phyloP scores from a whole-genome alignment of 2,113 vertebrate genomes.

The Xiphorhynchus elegans region DNA sequence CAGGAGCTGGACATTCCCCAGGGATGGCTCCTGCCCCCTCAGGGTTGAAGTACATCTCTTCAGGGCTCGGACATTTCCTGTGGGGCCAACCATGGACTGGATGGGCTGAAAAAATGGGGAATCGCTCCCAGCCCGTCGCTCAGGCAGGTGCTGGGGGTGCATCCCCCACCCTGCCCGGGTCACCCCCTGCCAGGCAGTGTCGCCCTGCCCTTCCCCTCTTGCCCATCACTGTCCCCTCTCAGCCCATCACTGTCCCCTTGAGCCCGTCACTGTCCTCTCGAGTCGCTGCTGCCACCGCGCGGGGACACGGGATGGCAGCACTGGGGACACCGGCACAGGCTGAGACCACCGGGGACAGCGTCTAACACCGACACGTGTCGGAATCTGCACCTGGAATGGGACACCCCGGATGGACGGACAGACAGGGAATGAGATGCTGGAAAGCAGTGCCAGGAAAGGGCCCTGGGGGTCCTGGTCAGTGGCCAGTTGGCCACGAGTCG shows the following conservation, averaged over 20 bases:
- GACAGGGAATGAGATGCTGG: background rate
- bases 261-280: no score
- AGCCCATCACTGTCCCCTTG: no score
- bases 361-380: fast-evolving
- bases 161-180: background rate
- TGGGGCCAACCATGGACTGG: background rate
- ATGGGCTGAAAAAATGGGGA: background rate
- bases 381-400: background rate
- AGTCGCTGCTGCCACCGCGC: background rate
- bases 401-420: background rate
- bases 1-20: no score
- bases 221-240: background rate
- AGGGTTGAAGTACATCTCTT: background rate
- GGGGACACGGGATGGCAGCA: background rate
- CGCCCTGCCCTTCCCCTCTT: background rate
- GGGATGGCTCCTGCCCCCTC: background rate
- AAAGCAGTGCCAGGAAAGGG: background rate
- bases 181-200: background rate
- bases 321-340: background rate
- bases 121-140: background rate
- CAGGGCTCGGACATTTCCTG: background rate
- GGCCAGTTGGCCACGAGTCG: background rate
- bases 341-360: background rate
- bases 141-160: background rate
- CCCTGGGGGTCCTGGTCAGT: background rate